Evolutionary conservation across 2,797 vertebrate species (phyloP).

Genomic region (Muscicapa comitata): DNA sequence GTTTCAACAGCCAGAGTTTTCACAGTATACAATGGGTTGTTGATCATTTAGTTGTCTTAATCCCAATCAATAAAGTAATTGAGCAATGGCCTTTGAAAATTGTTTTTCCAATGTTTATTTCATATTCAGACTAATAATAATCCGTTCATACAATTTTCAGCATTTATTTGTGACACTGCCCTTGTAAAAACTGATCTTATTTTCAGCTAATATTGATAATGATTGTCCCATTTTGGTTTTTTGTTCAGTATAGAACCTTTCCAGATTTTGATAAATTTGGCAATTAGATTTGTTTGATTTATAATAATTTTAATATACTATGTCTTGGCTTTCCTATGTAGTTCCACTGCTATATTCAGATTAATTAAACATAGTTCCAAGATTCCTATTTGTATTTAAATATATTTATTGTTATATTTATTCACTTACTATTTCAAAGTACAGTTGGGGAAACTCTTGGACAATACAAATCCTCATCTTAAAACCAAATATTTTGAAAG

Average conservation of each 20-base stretch:
- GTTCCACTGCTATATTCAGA: neutral
- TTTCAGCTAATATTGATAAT: slow-evolving; percentile 1
- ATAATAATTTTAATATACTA: slow-evolving; percentile 21
- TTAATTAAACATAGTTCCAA: neutral
- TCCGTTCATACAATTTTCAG: neutral
- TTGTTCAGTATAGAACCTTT: slow-evolving; percentile 8
- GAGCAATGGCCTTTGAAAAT: neutral
- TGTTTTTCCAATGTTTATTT: neutral
- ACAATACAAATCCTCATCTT: neutral
- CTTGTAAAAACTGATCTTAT: slow-evolving; percentile 11
- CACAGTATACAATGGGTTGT: neutral
- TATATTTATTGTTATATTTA: neutral
- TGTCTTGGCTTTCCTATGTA: neutral
- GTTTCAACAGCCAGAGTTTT: neutral
- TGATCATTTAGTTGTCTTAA: neutral
- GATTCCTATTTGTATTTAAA: neutral
- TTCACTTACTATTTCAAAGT: neutral
- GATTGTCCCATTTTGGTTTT: slow-evolving; percentile 1
- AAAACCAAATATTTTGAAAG: neutral
- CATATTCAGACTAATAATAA: neutral
- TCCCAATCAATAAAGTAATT: neutral
- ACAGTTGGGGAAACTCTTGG: neutral
- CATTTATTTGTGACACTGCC: slow-evolving; percentile 26
- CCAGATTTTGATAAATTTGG: slow-evolving; percentile 49
- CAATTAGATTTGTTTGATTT: slow-evolving; percentile 14